Percentiles rank a stretch among this genome's conserved stretches.
Conservation (phyloP, 2,888 invertebrate genomes). For the Chouioia cunea region DNA sequence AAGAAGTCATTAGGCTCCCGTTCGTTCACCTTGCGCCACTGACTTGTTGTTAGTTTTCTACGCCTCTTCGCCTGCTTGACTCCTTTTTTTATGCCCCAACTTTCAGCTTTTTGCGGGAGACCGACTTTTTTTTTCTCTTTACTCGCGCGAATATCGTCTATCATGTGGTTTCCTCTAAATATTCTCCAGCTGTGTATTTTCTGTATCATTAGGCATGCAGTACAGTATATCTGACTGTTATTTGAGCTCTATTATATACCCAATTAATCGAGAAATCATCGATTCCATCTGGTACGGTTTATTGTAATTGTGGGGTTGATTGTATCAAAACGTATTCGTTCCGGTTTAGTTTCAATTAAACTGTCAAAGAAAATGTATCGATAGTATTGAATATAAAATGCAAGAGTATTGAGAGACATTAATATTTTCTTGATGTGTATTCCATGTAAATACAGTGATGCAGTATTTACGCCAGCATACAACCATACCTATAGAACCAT, state of each 20-base stretch:
- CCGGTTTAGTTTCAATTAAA: no score
- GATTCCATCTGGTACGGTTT: neutral
- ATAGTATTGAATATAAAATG: neutral
- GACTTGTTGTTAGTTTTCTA: neutral
- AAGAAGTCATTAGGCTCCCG: slow-evolving; percentile 18
- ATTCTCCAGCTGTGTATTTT: slow-evolving; percentile 8
- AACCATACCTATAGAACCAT: no score
- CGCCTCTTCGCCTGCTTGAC: neutral
- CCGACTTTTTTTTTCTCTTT: neutral
- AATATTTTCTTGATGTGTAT: neutral
- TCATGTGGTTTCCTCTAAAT: slow-evolving; percentile 24
- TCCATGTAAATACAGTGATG: neutral
- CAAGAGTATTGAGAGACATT: neutral
- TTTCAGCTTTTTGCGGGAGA: neutral
- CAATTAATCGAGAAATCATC: slow-evolving; percentile 33
- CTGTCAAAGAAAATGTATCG: no score
- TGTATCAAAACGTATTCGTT: no score
- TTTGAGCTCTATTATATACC: neutral
- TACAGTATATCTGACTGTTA: slow-evolving; percentile 30
- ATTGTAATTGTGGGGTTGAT: no score
- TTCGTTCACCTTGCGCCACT: slow-evolving; percentile 26
- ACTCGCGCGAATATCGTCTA: neutral
- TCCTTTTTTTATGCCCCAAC: neutral
- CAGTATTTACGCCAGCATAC: no score
- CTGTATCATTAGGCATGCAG: slow-evolving; percentile 18